Conservation (phyloP, 2,888 invertebrate species). For the Sminthurides aquaticus region DNA sequence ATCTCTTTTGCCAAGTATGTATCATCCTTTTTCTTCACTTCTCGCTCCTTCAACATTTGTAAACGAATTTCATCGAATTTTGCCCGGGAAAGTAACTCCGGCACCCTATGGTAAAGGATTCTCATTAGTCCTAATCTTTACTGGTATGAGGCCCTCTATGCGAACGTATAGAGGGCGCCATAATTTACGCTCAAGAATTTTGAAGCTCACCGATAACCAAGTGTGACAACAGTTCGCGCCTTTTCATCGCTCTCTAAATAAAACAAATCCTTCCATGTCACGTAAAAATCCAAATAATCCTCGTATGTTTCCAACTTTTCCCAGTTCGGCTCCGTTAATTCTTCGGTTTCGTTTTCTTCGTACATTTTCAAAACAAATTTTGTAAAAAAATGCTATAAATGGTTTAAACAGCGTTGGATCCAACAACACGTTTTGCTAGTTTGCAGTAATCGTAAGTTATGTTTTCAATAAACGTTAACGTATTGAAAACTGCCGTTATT, state of each 20-base stretch:
- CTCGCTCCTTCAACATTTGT: slow-evolving; percentile 13
- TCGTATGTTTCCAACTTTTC: slow-evolving; percentile 25
- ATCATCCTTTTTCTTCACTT: slow-evolving; percentile 25
- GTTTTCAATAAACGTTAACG: too few species aligned
- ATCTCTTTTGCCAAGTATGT: slow-evolving; percentile 22
- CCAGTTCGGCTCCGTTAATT: slow-evolving; percentile 22
- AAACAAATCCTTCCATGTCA: slow-evolving; percentile 27
- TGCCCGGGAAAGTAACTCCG: slow-evolving; percentile 23
- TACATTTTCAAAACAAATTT: too few species aligned
- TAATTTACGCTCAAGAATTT: not conserved
- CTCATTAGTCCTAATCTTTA: too few species aligned
- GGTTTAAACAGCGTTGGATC: too few species aligned
- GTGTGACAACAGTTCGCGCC: slow-evolving; percentile 25
- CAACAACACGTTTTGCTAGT: too few species aligned
- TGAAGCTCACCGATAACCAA: slow-evolving; percentile 26
- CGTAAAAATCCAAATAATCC: slow-evolving; percentile 31
- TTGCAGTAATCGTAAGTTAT: too few species aligned
- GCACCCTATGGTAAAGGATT: slow-evolving; percentile 24
- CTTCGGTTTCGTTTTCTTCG: slow-evolving; percentile 2
- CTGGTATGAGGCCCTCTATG: too few species aligned
- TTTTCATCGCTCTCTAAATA: slow-evolving; percentile 32
- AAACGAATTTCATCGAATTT: slow-evolving; percentile 16
- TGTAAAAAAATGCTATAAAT: too few species aligned
- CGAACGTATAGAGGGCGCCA: too few species aligned
- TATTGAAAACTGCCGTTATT: too few species aligned